Base-by-base conservation (phyloP, 2,888 invertebrate genomes). In the Campoplex capitator region DNA sequence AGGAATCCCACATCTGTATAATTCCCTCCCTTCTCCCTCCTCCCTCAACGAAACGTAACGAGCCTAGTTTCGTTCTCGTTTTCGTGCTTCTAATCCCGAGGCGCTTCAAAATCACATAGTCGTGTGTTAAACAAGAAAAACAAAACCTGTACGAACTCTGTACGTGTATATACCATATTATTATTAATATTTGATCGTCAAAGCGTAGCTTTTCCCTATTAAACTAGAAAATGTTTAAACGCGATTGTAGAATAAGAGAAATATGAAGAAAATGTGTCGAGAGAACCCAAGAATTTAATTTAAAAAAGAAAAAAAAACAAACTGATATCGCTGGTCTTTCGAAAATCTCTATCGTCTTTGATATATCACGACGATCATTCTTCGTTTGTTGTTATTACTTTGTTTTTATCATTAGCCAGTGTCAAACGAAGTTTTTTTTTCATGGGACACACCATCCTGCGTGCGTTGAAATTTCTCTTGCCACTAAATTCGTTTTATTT, bases 191-290 rank as follows among this genome's bases (percentile, higher is more conserved):
- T 91, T 90, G 87, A 91, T 90, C 90, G 90, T 92, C 90, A 89
- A 89, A 88, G 88, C 90, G 89, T 92, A 93, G 91, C 90, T 92
- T 91, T 90, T 87, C 86, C 74, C 83, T 88, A 83, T 86, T 58
- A 74, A 80, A 74, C 84, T 77, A 80, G 84, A 58, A 82, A 65
- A 77, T 74, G 75, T 82, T 68, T 87, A 79, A 76, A 76, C 84
- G 87, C 87, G 87, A 87, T 84, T 51, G n/a, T 84, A 79, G 75
- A 45, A 16, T 83, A 76, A 73, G 51, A 32, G 62, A 13, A 51
- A 74, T 32, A 16, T 38, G 54, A 71, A 73, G 51, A 74, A 56
- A 74, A 74, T 70, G 78, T 74, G 78, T 83, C 67, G 38, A 70
- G 32, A 16, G 38, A 51, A 45, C 56, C 56, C 58, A n/a, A n/a